Conservation (phyloP, 2,113 vertebrate genomes). For the Entelurus aequoreus region DNA sequence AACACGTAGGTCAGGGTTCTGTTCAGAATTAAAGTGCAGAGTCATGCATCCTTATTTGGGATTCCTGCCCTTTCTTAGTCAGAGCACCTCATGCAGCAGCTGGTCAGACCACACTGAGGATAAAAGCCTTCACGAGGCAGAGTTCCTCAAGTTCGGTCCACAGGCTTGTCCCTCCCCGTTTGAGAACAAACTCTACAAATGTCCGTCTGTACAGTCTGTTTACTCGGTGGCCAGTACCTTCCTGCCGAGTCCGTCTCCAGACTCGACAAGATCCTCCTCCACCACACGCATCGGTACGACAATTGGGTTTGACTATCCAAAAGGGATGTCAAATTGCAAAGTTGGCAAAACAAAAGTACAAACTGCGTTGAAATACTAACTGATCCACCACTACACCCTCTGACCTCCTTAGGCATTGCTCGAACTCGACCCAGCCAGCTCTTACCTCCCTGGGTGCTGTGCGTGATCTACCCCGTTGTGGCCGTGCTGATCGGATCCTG, state of each 20-base stretch:
- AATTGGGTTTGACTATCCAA: background rate
- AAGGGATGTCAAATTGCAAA: too few relatives aligned
- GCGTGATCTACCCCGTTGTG: conserved; percentile 59
- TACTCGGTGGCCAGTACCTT: conserved; percentile 67
- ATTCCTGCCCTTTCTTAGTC: conserved; percentile 28
- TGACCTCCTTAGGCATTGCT: conserved; percentile 57
- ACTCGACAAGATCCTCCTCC: conserved; percentile 56
- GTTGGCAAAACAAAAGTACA: too few relatives aligned
- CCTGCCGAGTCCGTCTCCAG: conserved; percentile 62
- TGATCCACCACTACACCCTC: background rate
- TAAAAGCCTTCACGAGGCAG: conserved; percentile 20
- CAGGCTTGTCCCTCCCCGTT: conserved; percentile 2
- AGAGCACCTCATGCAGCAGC: conserved; percentile 54
- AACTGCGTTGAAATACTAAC: background rate
- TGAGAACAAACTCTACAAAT: conserved; percentile 34
- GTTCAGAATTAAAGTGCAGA: background rate
- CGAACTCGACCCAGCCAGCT: conserved; percentile 48
- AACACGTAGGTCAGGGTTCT: conserved; percentile 28
- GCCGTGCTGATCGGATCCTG: conserved; percentile 55
- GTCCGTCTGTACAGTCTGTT: conserved; percentile 56
- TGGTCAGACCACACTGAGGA: conserved; percentile 62
- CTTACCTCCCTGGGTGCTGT: conserved; percentile 65
- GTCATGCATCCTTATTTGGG: background rate
- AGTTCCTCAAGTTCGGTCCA: conserved; percentile 4
- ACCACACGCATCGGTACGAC: conserved; percentile 71